Conservation (phyloP, 2,113 vertebrate genomes). For the Eudyptes chrysolophus region DNA sequence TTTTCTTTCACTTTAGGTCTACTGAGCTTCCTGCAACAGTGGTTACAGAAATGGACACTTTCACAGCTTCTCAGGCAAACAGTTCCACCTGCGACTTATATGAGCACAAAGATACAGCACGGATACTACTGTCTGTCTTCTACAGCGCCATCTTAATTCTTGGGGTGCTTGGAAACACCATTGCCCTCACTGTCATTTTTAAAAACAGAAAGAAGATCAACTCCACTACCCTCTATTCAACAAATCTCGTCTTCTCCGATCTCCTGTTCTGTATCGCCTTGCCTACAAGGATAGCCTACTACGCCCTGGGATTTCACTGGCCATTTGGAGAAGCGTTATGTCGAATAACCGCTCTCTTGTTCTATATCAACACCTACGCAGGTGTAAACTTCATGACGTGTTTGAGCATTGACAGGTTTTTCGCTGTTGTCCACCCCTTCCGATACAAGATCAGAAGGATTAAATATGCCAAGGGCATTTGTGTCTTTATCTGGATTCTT, state of each 20-base stretch:
- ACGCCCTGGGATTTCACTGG: slow-evolving; percentile 91
- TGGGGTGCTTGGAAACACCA: slow-evolving; percentile 85
- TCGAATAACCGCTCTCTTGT: slow-evolving; percentile 82
- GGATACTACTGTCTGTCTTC: slow-evolving; percentile 82
- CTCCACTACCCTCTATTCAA: slow-evolving; percentile 95
- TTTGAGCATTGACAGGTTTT: slow-evolving; percentile 91
- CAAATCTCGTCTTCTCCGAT: slow-evolving; percentile 92
- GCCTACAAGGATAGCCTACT: slow-evolving; percentile 88
- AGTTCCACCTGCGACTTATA: slow-evolving; percentile 82
- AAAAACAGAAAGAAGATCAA: slow-evolving; percentile 94
- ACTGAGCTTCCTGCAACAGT: not conserved
- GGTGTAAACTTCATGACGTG: slow-evolving; percentile 98
- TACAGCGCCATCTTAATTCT: slow-evolving; percentile 84
- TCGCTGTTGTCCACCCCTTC: slow-evolving; percentile 90
- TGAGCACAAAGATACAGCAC: slow-evolving; percentile 79
- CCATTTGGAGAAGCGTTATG: slow-evolving; percentile 82
- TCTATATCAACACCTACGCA: slow-evolving; percentile 95
- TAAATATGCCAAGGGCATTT: slow-evolving; percentile 84
- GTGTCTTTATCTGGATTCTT: slow-evolving; percentile 85
- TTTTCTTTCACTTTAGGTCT: slow-evolving; percentile 25
- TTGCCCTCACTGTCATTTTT: slow-evolving; percentile 89
- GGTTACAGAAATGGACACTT: slow-evolving; percentile 42
- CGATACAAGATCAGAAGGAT: slow-evolving; percentile 85
- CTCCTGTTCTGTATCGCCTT: slow-evolving; percentile 88
- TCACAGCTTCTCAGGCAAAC: not conserved